Evolutionary conservation across 1,140 invertebrate species (phyloP), one percentile per base, ranked within the genome.

Genomic region (Sminthurinus signatus): DNA sequence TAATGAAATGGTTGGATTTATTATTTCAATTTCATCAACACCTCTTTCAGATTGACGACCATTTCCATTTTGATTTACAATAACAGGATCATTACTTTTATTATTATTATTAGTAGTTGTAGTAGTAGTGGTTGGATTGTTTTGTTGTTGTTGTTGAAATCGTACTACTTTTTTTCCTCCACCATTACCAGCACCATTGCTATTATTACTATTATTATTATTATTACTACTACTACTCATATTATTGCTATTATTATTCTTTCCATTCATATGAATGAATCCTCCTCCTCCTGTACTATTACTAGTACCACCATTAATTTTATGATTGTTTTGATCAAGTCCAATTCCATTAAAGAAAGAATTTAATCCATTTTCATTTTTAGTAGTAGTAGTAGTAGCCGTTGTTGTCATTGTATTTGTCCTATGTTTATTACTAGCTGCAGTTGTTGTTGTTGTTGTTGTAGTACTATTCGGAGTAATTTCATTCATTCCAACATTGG

Each of bases 1-100:
- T n/a, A 69, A 21, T 8, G 67, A 68, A 5, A 68, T 50, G 19
- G 66, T 68, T 27, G 59, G 63, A 44, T 65, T 68, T n/a, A 25
- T 48, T 44, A 19, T 44, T 42, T 60, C 66, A 1, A 65, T 64
- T 56, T 64, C 64, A 52, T 66, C 64, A 19, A 27, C 19, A 31
- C 51, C 68, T 19, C 60, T 17, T 31, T 62, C 60, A 4, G 23
- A 39, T 27, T 59, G 23, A 23, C 48, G 19, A 21, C 27, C 19
- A 10, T 14, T 55, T 36, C 42, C 36, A 4, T 19, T 3, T 59
- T 3, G 44, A 43, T 12, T 12, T 43, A 25, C 15, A n/a, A n/a
- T n/a, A n/a, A n/a, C n/a, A n/a, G n/a, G n/a, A 15, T 39, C 27
- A 19, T 8, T 1, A 23, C n/a, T 17, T 2, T 39, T 52, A 17